A percentile compares a stretch with the other conserved stretches of the same genome.
These are phyloP conservation scores for Drosophila fuyamai DNA, from an alignment of 1,140 invertebrate genomes.

Conservation along the genomic window DNA sequence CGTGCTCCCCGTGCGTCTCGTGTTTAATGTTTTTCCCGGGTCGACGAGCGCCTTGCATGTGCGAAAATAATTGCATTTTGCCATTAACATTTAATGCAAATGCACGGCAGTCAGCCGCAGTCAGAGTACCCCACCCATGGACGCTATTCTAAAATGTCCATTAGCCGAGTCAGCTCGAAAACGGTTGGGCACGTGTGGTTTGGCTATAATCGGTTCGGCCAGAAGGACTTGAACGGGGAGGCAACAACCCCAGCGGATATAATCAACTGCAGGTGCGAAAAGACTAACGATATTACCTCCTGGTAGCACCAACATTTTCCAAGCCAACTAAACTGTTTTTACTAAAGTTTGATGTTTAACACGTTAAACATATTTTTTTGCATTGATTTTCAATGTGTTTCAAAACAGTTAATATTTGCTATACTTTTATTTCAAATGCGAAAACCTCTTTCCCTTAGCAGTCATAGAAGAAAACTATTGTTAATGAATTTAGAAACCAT, in stretches of 20 bases:
- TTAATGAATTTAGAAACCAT: too few relatives aligned
- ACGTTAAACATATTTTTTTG: background rate
- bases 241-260: background rate
- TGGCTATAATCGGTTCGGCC: background rate
- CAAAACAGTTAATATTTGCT: background rate
- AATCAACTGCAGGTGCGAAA: constrained; percentile 26
- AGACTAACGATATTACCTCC: background rate
- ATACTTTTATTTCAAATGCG: too few relatives aligned
- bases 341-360: background rate
- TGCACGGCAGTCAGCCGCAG: constrained; percentile 19
- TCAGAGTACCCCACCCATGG: constrained; percentile 6
- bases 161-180: constrained; percentile 26
- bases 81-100: constrained; percentile 55
- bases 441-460: too few relatives aligned
- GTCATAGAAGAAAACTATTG: too few relatives aligned
- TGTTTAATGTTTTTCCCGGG: constrained; percentile 13
- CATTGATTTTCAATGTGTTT: background rate
- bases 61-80: constrained; percentile 70
- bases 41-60: constrained; percentile 51
- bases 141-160: constrained; percentile 28
- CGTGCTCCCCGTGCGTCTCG: constrained; percentile 33
- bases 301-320: constrained; percentile 10
- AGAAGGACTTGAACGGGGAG: background rate
- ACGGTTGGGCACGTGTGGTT: constrained; percentile 29
- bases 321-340: constrained; percentile 2